These are phyloP conservation scores for Aporophyla nigra DNA, from an alignment of 2,888 invertebrate genomes.

Conservation along the genomic window DNA sequence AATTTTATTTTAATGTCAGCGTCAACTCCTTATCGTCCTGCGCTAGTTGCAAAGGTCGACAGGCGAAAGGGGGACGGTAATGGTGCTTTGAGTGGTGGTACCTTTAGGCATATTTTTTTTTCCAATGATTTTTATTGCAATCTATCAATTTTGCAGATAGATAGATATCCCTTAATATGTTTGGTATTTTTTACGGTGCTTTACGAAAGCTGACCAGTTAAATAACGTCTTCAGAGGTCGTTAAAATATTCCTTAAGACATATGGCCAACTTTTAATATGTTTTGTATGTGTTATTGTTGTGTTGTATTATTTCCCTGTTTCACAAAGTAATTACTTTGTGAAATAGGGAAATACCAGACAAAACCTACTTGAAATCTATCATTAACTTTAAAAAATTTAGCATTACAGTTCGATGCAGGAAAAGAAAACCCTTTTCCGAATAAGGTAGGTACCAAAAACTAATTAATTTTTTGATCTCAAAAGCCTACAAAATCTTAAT, in stretches of 20 bases:
- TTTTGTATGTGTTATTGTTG: too few relatives aligned
- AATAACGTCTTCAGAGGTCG: too few relatives aligned
- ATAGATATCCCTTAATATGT: too few relatives aligned
- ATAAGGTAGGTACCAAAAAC: background rate
- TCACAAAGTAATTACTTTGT: background rate
- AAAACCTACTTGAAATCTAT: background rate
- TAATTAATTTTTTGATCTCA: constrained; percentile 8
- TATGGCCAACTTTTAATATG: too few relatives aligned
- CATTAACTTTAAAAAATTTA: background rate
- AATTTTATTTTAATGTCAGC: constrained; percentile 56
- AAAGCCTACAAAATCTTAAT: constrained; percentile 38
- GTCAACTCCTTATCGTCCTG: constrained; percentile 44
- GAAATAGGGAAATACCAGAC: background rate
- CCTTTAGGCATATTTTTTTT: background rate
- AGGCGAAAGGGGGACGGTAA: constrained; percentile 27
- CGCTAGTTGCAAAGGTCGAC: constrained; percentile 44
- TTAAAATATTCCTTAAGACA: too few relatives aligned
- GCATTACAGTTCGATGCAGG: background rate
- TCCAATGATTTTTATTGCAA: too few relatives aligned
- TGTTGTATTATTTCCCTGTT: too few relatives aligned
- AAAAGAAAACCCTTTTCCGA: background rate
- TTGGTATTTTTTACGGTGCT: too few relatives aligned
- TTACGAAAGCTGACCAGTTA: too few relatives aligned
- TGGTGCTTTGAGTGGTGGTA: constrained; percentile 14
- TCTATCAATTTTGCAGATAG: too few relatives aligned